Conservation (phyloP, 2,113 vertebrate species). For the Hirundichthys speculiger region DNA sequence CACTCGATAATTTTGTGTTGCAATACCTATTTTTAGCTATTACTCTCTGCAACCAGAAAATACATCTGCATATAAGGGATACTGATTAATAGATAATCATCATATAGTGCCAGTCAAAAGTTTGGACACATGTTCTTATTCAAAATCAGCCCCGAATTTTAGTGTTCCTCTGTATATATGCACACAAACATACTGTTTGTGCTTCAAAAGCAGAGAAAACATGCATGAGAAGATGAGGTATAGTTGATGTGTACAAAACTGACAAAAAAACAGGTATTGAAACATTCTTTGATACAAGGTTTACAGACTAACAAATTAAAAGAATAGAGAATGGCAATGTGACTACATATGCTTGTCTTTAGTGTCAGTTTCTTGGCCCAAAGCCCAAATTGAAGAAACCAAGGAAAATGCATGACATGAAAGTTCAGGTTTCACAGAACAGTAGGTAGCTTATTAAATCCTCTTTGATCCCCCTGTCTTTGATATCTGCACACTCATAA, state of each 20-base stretch:
- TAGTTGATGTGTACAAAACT: constrained; percentile 64
- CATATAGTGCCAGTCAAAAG: too few relatives aligned
- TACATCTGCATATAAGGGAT: too few relatives aligned
- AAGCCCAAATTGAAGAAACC: constrained; percentile 85
- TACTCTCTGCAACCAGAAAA: too few relatives aligned
- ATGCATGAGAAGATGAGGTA: constrained; percentile 12
- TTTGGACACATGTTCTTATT: too few relatives aligned
- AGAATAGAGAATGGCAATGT: constrained; percentile 90
- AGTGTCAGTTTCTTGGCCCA: constrained; percentile 87
- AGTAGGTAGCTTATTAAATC: constrained; percentile 99
- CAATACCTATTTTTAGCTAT: too few relatives aligned
- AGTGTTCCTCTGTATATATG: too few relatives aligned
- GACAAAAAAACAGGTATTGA: constrained; percentile 57
- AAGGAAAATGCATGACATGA: constrained; percentile 90
- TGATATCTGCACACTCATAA: constrained; percentile 99
- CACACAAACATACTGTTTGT: too few relatives aligned
- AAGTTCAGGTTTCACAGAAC: constrained; percentile 91
- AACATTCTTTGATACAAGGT: constrained; percentile 86
- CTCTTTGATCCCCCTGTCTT: constrained; percentile 97
- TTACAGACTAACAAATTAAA: constrained; percentile 92
- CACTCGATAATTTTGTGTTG: too few relatives aligned
- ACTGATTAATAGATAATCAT: too few relatives aligned
- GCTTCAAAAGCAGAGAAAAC: constrained; percentile 1
- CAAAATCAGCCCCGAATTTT: too few relatives aligned
- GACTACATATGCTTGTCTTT: constrained; percentile 92